Base-by-base conservation (phyloP, 2,888 invertebrate genomes). In the Trachelus iudaicus region DNA sequence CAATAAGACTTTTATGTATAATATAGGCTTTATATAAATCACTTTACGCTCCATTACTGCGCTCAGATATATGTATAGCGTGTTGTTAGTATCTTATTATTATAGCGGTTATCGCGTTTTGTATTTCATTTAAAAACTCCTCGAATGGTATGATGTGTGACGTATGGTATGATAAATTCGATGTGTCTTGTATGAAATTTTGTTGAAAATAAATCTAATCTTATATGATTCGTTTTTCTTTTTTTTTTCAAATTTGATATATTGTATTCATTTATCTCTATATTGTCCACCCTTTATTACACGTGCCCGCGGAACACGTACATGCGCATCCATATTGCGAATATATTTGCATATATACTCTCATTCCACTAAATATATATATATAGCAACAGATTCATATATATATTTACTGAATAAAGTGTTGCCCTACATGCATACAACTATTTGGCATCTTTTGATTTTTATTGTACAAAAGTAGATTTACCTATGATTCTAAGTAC, bases 371-470 rank as follows among this genome's bases (percentile, higher is more conserved):
- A 56, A 56, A 56, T 56, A 56, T 40, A 56, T 56, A 56, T 40
- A 40, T 15, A 40, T 56, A 56, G 15, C 9, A 56, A 56, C 2
- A 23, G 6, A 56, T 56, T 56, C 56, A 56, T 23, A 56, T 56
- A 56, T 56, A 56, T 56, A 56, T 56, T 56, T 56, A 56, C 56
- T 56, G 56, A 56, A 56, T 56, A 23, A 56, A 56, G 23, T 56
- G 56, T 33, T 30, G 13, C 4, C 33, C 31, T 69, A 31, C 69
- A 74, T 79, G 69, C 77, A 34, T 78, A 75, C 75, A 81, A 79
- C 82, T 82, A 85, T 87, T 88, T 88, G 87, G 87, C 85, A 87
- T 88, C 84, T 85, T 87, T 87, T 85, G 85, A 87, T 86, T 84
- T 84, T 85, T 81, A 85, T 85, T 82, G 84, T 88, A 89, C 83